Conservation (phyloP, 2,797 vertebrate species). For the Toxotes lorentzi region DNA sequence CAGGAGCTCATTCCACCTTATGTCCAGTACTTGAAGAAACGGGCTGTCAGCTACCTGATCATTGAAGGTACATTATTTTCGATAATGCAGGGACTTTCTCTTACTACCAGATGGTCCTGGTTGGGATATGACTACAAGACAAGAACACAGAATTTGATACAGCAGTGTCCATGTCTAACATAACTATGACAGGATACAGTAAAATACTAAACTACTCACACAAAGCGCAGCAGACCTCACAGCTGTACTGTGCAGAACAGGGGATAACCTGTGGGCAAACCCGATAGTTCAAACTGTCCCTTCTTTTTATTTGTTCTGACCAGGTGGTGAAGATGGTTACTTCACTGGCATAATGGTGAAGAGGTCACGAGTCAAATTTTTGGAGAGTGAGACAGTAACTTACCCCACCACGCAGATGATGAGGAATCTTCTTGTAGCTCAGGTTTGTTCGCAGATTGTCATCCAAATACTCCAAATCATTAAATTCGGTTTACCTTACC, state of each 20-base stretch:
- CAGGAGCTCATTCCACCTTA: constrained; percentile 93
- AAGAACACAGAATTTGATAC: background rate
- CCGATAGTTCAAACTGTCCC: background rate
- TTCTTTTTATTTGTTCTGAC: constrained; percentile 10
- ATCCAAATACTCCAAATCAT: background rate
- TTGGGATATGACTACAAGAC: background rate
- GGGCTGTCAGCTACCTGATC: constrained; percentile 89
- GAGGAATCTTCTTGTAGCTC: constrained; percentile 93
- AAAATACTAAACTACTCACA: too few species aligned
- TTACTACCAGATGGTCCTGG: background rate
- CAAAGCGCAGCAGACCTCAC: background rate
- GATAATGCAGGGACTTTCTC: background rate
- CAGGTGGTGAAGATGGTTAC: constrained; percentile 91
- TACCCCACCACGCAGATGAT: constrained; percentile 93
- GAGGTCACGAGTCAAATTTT: constrained; percentile 90
- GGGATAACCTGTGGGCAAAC: background rate
- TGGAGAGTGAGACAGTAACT: constrained; percentile 88
- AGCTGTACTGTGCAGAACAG: background rate
- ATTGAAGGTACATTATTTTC: constrained; percentile 88
- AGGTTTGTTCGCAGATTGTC: constrained; percentile 82
- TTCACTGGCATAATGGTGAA: constrained; percentile 95
- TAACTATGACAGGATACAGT: background rate
- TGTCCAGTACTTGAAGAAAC: constrained; percentile 89
- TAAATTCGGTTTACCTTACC: background rate
- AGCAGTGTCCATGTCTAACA: background rate